Percentiles rank a stretch among this genome's conserved stretches.
Conservation (phyloP, 2,888 invertebrate genomes). For the Caradrina clavipalpis region DNA sequence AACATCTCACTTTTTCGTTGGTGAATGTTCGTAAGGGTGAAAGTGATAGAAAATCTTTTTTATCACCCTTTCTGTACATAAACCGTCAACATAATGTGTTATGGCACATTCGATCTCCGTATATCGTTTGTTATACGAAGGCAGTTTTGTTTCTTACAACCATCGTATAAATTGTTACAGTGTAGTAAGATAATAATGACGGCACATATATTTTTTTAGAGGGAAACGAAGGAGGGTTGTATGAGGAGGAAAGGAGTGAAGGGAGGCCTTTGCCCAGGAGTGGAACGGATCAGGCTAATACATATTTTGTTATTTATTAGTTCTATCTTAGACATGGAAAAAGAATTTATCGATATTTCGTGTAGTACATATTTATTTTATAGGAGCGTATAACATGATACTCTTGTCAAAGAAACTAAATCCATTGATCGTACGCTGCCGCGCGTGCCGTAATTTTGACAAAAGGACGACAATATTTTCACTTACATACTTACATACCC, state of each 20-base stretch:
- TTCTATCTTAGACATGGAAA: background rate
- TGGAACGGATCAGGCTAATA: no score
- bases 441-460: background rate
- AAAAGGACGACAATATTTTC: constrained; percentile 1
- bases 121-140: constrained; percentile 68
- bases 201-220: background rate
- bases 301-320: background rate
- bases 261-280: no score
- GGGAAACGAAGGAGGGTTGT: no score
- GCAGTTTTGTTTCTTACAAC: constrained; percentile 63
- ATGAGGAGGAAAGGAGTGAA: no score
- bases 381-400: background rate
- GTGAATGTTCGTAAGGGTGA: constrained; percentile 8
- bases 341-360: background rate
- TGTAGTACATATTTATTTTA: background rate
- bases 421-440: no score
- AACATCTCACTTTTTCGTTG: constrained; percentile 24
- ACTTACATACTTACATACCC: background rate
- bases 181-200: background rate
- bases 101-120: constrained; percentile 65
- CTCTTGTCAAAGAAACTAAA: background rate
- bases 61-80: constrained; percentile 57
- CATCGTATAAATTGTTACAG: constrained; percentile 29
- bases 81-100: constrained; percentile 61
- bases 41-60: constrained; percentile 49